Evolutionary conservation across 2,113 vertebrate species (phyloP).

Genomic region (Neogobius melanostomus): DNA sequence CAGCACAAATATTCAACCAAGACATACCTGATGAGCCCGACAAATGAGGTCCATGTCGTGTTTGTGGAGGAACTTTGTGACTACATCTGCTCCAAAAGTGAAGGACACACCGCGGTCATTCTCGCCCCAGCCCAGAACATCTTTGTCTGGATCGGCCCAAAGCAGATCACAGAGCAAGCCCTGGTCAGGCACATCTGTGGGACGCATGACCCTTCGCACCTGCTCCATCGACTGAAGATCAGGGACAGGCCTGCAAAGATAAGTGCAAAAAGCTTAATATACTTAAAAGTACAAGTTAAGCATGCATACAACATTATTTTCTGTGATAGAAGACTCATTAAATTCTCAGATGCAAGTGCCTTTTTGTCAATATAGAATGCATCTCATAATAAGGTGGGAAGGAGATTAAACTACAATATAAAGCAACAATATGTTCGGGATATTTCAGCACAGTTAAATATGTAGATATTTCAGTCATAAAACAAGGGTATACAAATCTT

Average conservation of each 20-base stretch:
- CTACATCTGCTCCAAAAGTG: slow-evolving; percentile 93
- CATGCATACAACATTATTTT: not conserved
- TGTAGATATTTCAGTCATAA: too few species aligned
- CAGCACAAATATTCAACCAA: not conserved
- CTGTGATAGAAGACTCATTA: too few species aligned
- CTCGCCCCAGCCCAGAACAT: slow-evolving; percentile 95
- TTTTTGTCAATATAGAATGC: too few species aligned
- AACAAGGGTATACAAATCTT: too few species aligned
- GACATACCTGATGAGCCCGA: slow-evolving; percentile 91
- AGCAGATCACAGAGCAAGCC: slow-evolving; percentile 93
- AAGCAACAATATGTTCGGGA: too few species aligned
- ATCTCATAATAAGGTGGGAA: too few species aligned
- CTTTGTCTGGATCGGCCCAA: slow-evolving; percentile 97
- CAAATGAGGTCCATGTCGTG: slow-evolving; percentile 98
- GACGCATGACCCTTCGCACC: slow-evolving; percentile 93
- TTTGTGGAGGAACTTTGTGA: slow-evolving; percentile 97
- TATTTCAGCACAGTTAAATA: too few species aligned
- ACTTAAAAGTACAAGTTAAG: not conserved
- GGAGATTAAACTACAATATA: too few species aligned
- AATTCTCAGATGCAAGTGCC: too few species aligned
- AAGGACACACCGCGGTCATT: slow-evolving; percentile 95
- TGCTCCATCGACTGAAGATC: slow-evolving; percentile 98
- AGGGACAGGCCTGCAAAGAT: slow-evolving; percentile 81
- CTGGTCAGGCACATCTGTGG: slow-evolving; percentile 95
- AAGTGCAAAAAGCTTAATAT: not conserved